A percentile compares a stretch with the other conserved stretches of the same genome.
Evolutionary conservation across 1,140 invertebrate species (phyloP).

Genomic region (Drosophila kikkawai): DNA sequence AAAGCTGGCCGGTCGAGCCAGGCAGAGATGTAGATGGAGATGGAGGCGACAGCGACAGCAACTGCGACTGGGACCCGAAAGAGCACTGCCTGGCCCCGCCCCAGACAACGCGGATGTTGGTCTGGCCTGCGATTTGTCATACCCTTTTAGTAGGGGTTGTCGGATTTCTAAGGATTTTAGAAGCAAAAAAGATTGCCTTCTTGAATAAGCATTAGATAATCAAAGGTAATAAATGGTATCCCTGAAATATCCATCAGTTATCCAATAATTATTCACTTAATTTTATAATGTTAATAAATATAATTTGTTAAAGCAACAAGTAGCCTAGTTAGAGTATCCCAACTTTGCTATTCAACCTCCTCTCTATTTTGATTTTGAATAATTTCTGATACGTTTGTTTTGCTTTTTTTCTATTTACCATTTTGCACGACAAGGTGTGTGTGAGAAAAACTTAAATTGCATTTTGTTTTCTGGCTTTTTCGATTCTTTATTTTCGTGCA

Average conservation of each 20-base stretch:
- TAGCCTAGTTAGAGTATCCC: constrained; percentile 7
- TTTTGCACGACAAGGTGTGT: constrained; percentile 39
- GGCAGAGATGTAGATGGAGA: constrained; percentile 27
- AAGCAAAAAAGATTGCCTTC: no score
- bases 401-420: constrained; percentile 23
- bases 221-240: no score
- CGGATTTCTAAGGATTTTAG: not conserved
- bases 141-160: constrained; percentile 2
- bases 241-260: no score
- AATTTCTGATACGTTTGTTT: constrained; percentile 45
- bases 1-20: constrained; percentile 44
- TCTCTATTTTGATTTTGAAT: constrained; percentile 35
- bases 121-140: constrained; percentile 10
- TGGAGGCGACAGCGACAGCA: constrained; percentile 15
- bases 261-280: not conserved
- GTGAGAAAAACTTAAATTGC: constrained; percentile 57
- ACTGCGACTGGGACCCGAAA: constrained; percentile 17
- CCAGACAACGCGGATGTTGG: constrained; percentile 67
- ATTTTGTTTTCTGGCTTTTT: constrained; percentile 37
- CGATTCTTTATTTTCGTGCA: constrained; percentile 34
- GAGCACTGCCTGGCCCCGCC: constrained; percentile 34
- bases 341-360: not conserved
- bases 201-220: not conserved
- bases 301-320: not conserved
- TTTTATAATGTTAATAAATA: not conserved